Base-by-base conservation (phyloP, 30 jellyfish, hydroid and myxozoan genomes). In the Kudoa iwatai region DNA sequence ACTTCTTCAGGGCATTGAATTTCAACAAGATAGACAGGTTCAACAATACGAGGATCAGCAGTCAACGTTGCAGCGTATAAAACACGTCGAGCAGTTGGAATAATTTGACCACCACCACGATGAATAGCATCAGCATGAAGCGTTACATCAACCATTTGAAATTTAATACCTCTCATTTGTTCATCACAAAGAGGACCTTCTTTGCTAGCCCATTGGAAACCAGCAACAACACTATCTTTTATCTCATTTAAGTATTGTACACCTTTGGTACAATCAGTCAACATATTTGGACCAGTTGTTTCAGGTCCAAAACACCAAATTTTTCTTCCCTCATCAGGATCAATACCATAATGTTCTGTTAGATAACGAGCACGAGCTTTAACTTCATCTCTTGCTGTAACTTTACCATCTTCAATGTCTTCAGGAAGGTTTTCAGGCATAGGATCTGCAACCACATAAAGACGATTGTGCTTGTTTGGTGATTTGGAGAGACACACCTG, bases 41-140 rank as follows among this genome's bases (percentile, higher is more conserved):
- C 93, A 62, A 71, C 49, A 32, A 71, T 53, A 14, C 86, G 63
- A 7, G 93, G 93, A n/a, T 40, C 24, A 2, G 93, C 93, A 0
- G 93, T 71, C 4, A 71, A 51, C 39, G 55, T 44, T 23, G 68
- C 60, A 6, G 93, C 93, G 42, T 71, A 71, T n/a, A 71, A 42
- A 55, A 65, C 45, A 34, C 86, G 62, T 36, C 93, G 66, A 34
- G 93, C 82, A 6, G 93, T 71, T 33, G 93, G 93, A 28, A 71
- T 71, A 23, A 71, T 71, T 48, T 71, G 93, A 18, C 93, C 93
- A 44, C 86, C 93, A 42, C 93, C 93, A 61, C 93, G 93, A 61
- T 71, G 93, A 35, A 71, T 71, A 25, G 93, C 93, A 54, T 71
- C 93, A 52, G 93, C 83, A 48, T 71, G 93, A 9, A 71, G 64